Conservation (phyloP, 1,140 invertebrate species). For the Plodia interpunctella region DNA sequence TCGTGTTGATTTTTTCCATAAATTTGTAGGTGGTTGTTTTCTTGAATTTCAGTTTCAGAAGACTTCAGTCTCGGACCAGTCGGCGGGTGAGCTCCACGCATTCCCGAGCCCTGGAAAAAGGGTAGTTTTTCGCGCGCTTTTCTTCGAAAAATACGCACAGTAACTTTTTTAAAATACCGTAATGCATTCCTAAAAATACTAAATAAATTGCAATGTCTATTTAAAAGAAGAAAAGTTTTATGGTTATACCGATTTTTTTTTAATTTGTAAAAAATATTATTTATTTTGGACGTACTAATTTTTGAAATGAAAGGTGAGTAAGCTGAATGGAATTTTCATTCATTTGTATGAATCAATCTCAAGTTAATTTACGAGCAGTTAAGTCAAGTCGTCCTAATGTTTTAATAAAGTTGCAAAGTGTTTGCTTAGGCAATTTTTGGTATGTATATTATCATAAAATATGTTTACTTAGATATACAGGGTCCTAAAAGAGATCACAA, state of each 20-base stretch:
- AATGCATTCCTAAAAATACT: too few species aligned
- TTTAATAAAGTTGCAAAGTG: too few species aligned
- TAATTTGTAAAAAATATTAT: too few species aligned
- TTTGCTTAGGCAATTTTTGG: too few species aligned
- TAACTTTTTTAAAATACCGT: too few species aligned
- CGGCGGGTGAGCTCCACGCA: slow-evolving; percentile 35
- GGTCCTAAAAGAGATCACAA: too few species aligned
- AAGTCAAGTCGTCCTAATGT: too few species aligned
- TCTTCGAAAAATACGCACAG: neutral
- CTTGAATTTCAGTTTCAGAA: slow-evolving; percentile 37
- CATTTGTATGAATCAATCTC: too few species aligned
- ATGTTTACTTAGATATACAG: too few species aligned
- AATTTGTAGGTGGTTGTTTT: slow-evolving; percentile 3
- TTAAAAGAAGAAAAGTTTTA: neutral
- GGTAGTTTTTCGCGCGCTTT: slow-evolving; percentile 14
- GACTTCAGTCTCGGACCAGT: slow-evolving; percentile 32
- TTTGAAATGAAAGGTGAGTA: neutral
- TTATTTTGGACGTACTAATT: neutral
- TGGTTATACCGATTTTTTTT: too few species aligned
- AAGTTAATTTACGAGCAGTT: too few species aligned
- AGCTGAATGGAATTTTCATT: neutral
- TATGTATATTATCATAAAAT: too few species aligned
- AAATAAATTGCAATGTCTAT: neutral
- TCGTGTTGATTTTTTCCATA: neutral
- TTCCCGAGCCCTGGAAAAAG: slow-evolving; percentile 16